These are phyloP conservation scores for Anolis sagrei DNA, from an alignment of 2,113 vertebrate species.

Conservation along the genomic window DNA sequence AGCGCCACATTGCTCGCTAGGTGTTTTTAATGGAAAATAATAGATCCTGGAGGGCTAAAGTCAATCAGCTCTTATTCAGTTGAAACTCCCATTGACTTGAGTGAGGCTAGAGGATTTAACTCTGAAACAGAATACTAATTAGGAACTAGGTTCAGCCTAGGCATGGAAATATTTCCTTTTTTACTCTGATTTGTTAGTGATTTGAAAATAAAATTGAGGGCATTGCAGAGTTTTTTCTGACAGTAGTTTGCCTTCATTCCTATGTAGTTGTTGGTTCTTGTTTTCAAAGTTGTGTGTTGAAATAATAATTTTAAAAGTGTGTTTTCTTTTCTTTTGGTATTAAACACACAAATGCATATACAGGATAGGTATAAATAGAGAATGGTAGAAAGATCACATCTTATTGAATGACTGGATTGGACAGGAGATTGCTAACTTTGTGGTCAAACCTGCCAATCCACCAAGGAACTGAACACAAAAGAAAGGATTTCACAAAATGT, in stretches of 20 bases:
- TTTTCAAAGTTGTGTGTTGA: neutral
- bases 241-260: no score
- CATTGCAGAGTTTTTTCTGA: no score
- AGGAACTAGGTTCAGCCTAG: slow-evolving; percentile 23
- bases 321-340: no score
- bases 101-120: neutral
- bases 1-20: slow-evolving; percentile 9
- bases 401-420: neutral
- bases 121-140: slow-evolving; percentile 32
- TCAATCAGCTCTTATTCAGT: slow-evolving; percentile 33
- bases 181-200: neutral
- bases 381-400: neutral
- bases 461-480: neutral
- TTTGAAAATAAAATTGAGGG: neutral
- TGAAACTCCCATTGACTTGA: slow-evolving; percentile 24
- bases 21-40: slow-evolving; percentile 36
- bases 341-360: no score
- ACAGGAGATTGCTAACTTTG: neutral
- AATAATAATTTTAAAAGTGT: neutral
- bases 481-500: neutral
- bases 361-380: neutral
- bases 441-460: neutral
- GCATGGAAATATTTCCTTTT: neutral
- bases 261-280: neutral
- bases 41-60: slow-evolving; percentile 38